Evolutionary conservation across 1,140 invertebrate species (phyloP).

Genomic region (Bombus picipes): DNA sequence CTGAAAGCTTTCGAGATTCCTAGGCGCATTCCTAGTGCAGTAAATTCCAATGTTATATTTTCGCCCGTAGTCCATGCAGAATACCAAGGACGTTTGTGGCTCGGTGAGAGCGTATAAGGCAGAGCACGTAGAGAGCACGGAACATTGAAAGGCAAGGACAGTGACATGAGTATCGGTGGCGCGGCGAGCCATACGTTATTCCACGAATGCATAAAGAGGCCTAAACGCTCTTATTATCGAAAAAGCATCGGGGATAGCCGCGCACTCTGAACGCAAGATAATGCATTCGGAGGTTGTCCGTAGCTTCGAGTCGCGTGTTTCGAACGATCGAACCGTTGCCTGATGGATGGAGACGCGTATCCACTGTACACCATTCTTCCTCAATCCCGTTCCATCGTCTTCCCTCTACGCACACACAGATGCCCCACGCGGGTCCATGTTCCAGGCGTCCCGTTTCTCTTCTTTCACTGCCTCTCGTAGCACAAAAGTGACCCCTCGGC

Average conservation of each 20-base stretch:
- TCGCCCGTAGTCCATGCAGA: neutral
- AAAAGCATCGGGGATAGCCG: slow-evolving; percentile 36
- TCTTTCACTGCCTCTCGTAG: neutral
- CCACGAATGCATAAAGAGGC: slow-evolving; percentile 50
- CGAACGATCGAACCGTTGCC: slow-evolving; percentile 75
- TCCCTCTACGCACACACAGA: neutral
- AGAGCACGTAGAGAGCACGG: neutral
- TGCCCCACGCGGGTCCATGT: neutral
- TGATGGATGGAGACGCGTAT: slow-evolving; percentile 81
- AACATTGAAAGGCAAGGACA: slow-evolving; percentile 5
- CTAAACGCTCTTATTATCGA: slow-evolving; percentile 57
- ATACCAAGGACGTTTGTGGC: neutral
- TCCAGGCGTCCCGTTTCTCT: slow-evolving; percentile 18
- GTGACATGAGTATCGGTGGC: slow-evolving; percentile 39
- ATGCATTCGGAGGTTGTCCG: slow-evolving; percentile 79
- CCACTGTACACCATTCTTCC: slow-evolving; percentile 73
- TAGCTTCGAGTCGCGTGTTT: slow-evolving; percentile 77
- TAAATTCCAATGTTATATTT: neutral
- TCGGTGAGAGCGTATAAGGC: slow-evolving; percentile 17
- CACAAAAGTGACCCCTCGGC: slow-evolving; percentile 55
- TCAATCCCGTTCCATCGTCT: slow-evolving; percentile 49
- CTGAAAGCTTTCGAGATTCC: neutral
- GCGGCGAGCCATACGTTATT: slow-evolving; percentile 46
- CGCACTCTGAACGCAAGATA: slow-evolving; percentile 70
- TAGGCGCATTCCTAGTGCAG: neutral